A percentile compares a stretch with the other conserved stretches of the same genome.
Evolutionary conservation across 2,797 vertebrate species (phyloP).

Genomic region (Phrynocephalus vlangalii): DNA sequence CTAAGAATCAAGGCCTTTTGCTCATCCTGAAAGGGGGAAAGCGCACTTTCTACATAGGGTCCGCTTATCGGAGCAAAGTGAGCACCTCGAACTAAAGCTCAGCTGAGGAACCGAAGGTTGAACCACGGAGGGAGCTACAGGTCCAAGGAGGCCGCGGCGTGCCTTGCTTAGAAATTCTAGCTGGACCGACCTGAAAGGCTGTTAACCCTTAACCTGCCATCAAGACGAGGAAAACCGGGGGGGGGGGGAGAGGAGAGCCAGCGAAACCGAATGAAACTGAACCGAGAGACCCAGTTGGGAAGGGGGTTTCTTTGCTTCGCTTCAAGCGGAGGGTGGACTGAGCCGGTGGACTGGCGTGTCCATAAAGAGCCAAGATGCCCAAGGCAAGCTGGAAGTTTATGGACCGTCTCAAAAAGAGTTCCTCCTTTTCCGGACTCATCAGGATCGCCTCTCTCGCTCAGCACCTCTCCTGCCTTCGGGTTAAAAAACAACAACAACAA

Average conservation of each 20-base stretch:
- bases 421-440: not conserved
- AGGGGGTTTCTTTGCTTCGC: not conserved
- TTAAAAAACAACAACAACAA: no score
- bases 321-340: not conserved
- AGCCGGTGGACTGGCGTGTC: no score
- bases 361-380: not conserved
- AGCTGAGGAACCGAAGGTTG: not conserved
- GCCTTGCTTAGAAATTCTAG: not conserved
- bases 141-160: conserved; percentile 27
- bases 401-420: not conserved
- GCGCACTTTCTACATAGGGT: no score
- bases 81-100: no score
- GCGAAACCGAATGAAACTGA: not conserved
- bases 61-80: no score
- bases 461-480: no score
- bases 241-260: no score
- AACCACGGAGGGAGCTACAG: conserved; percentile 23
- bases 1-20: no score
- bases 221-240: not conserved
- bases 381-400: not conserved
- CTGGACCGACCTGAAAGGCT: not conserved
- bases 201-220: not conserved
- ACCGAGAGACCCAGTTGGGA: not conserved
- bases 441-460: not conserved
- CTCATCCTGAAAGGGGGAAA: no score